Evolutionary conservation across 2,888 invertebrate genomes (phyloP).

Genomic region (Rhagonycha fulva): DNA sequence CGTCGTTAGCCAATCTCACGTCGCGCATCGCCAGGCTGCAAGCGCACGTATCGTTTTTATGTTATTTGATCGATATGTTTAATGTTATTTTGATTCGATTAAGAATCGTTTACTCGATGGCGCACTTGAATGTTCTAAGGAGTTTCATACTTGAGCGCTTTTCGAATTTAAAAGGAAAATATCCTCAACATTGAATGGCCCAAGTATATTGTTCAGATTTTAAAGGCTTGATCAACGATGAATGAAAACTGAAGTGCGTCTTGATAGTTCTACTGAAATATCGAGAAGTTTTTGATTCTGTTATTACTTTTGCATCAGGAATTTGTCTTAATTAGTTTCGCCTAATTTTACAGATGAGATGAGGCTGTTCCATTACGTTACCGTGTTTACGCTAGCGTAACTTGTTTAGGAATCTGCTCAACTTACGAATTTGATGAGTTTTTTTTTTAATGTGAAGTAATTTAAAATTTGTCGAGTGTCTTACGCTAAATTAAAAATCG

Average conservation of each 20-base stretch:
- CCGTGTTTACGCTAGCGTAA: not conserved
- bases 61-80: not conserved
- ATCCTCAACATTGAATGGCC: not conserved
- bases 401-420: not conserved
- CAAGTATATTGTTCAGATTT: not conserved
- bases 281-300: not conserved
- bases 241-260: not conserved
- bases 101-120: not conserved
- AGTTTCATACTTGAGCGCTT: not conserved
- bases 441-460: not conserved
- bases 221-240: not conserved
- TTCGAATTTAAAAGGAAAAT: not conserved
- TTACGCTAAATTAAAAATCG: not conserved
- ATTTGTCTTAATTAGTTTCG: not conserved
- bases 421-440: not conserved
- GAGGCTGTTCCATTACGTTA: not conserved
- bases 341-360: not conserved
- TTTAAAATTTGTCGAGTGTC: not conserved
- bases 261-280: not conserved
- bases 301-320: not conserved
- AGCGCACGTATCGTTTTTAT: not conserved
- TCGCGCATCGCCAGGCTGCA: not conserved
- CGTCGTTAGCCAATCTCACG: not conserved
- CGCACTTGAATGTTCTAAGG: not conserved
- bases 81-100: not conserved